Base-by-base conservation (phyloP, 2,113 vertebrate genomes). In the Platycercus adscitus region DNA sequence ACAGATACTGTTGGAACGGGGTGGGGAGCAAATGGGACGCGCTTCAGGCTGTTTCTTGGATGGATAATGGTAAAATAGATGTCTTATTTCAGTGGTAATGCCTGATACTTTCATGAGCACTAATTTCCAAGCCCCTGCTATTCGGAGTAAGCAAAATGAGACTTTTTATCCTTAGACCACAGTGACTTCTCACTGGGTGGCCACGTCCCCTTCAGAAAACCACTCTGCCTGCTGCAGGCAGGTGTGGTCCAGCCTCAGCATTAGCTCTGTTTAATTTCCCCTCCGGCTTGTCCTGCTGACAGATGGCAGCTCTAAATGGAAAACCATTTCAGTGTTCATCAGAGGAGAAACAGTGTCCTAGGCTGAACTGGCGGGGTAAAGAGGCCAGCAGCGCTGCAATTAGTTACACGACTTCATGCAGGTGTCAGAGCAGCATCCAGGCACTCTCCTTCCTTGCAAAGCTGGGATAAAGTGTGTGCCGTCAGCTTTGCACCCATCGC, bases 1-100 rank as follows among this genome's bases (percentile, higher is more conserved):
- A 25, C 43, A 49, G 65, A 19, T 6, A 1, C 46, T 49, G 50
- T 10, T 7, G 65, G 29, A 56, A 6, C 0, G 1, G 24, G 6
- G 15, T 13, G 52, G 58, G 49, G 41, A 65, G 61, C 53, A 82
- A 65, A 50, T 5, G 35, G 52, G 55, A 29, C 24, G 13, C 41
- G 4, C 43, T 64, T 35, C 64, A 52, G 76, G n/a, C 68, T 23
- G 44, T 1, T 6, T 24, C 33, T 33, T 17, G 44, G 43, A 14
- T 55, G 81, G 55, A 50, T 43, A 10, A 61, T 7, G 49, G 58
- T 60, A 52, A 88, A 85, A 85, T 37, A 29, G 14, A 1, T 1
- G 43, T 6, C 49, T 43, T 39, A 26, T 53, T 86, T 43, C 29
- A 2, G 43, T 21, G 41, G 17, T 49, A 24, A n/a, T 17, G 75